Base-by-base conservation (phyloP, 2,797 vertebrate species). In the Tangara arthus region DNA sequence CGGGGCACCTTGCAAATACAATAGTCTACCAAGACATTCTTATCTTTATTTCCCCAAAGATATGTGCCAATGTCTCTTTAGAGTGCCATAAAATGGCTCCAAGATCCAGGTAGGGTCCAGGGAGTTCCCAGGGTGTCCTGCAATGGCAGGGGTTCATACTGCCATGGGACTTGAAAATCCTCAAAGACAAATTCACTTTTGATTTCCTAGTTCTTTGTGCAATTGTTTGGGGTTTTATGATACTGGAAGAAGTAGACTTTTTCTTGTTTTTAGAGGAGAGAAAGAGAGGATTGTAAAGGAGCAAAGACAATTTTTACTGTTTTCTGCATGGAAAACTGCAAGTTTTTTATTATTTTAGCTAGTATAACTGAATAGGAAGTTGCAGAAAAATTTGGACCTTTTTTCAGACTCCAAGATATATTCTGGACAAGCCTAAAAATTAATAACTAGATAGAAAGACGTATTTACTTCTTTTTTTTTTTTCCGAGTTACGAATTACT, bases 401-500 rank as follows among this genome's bases (percentile, higher is more conserved):
- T 59, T 66, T 82, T 37, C 35, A 50, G 5, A 16, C 17, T 64
- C 14, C 8, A 18, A 55, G 12, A 60, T 17, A 4, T 46, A 50
- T 75, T 76, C 17, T 68, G 22, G 60, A 63, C 8, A 73, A 21
- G 8, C 12, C 14, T 46, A 39, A 83, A 88, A 87, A 17, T 56
- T 47, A 60, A 12, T 46, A 66, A 22, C 6, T 42, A 11, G 1
- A 8, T 68, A 5, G 14, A 8, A 9, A 82, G 24, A 57, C 8
- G 27, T 22, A 50, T 9, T n/a, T 9, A 24, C 23, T 18, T 39
- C 6, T 17, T 27, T 10, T n/a, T 4, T n/a, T 3, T 28, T 21
- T 15, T 15, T 2, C 7, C 0, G 1, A 15, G 1, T 57, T 6
- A 16, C 26, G 21, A 57, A 56, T 63, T 69, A 68, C 18, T 53